These are phyloP conservation scores for Drosophila azteca DNA, from an alignment of 1,140 invertebrate species.

Conservation along the genomic window DNA sequence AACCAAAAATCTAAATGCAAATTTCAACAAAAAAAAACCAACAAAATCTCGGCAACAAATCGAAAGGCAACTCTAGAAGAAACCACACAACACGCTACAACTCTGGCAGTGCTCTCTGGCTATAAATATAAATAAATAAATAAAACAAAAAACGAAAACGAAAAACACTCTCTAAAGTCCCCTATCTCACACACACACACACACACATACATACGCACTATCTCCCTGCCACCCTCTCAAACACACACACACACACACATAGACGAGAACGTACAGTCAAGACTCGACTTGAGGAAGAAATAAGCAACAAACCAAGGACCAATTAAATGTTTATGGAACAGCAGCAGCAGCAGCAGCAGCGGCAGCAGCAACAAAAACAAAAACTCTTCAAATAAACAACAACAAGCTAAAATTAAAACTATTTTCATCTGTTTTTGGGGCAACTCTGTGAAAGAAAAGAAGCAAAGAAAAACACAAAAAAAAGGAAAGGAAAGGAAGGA, in stretches of 20 bases:
- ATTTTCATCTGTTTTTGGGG: conserved; percentile 33
- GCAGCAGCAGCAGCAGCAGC: conserved; percentile 6
- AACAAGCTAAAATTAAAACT: conserved; percentile 17
- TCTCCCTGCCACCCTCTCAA: conserved; percentile 4
- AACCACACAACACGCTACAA: conserved; percentile 70
- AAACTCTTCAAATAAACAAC: conserved; percentile 14
- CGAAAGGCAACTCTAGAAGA: conserved; percentile 59
- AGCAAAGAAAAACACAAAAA: conserved; percentile 30
- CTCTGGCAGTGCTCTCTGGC: conserved; percentile 79
- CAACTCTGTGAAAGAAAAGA: conserved; percentile 12
- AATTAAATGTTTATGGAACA: conserved; percentile 76
- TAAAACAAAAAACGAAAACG: conserved; percentile 4
- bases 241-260: conserved; percentile 32
- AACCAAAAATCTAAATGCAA: conserved; percentile 46
- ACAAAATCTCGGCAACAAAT: conserved; percentile 69
- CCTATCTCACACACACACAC: conserved; percentile 32
- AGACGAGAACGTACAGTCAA: conserved; percentile 8
- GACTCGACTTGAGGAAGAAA: conserved; percentile 40
- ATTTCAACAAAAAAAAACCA: not conserved
- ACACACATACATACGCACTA: conserved; percentile 31
- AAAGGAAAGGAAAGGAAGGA: not conserved
- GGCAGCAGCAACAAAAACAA: conserved; percentile 14
- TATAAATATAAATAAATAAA: conserved; percentile 40
- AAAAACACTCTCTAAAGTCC: conserved; percentile 27
- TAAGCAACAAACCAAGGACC: conserved; percentile 68